phyloP scores from a whole-genome alignment of 2,797 vertebrate species.

The Amazona finschi region DNA sequence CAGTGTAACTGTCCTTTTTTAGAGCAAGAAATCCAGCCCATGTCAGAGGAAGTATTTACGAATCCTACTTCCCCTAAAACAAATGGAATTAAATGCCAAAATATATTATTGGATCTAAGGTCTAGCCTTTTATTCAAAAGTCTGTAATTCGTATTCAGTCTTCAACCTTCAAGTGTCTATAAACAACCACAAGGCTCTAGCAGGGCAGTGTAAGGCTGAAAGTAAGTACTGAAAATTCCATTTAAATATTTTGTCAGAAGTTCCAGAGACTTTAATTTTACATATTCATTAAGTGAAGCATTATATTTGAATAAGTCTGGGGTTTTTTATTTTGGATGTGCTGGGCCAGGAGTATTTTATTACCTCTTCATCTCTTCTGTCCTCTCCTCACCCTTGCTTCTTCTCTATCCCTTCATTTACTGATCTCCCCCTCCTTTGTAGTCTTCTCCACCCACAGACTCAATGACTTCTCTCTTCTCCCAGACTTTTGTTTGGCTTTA shows the following conservation, averaged over 20 bases:
- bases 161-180: not conserved
- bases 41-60: not conserved
- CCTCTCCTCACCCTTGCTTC: not conserved
- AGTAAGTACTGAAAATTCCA: not conserved
- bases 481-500: not conserved
- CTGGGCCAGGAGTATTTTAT: not conserved
- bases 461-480: not conserved
- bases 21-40: not conserved
- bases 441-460: not conserved
- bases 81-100: not conserved
- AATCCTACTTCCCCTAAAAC: not conserved
- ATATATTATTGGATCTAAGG: not conserved
- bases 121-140: slow-evolving; percentile 11
- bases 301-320: not conserved
- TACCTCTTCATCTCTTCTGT: not conserved
- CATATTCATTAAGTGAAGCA: not conserved
- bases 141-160: not conserved
- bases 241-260: not conserved
- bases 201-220: not conserved
- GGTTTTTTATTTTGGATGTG: not conserved
- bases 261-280: not conserved
- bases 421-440: not conserved
- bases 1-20: not conserved
- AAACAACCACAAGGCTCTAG: not conserved
- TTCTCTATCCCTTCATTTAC: not conserved